Evolutionary conservation across 2,113 vertebrate species (phyloP).

Genomic region (Numenius arquata): DNA sequence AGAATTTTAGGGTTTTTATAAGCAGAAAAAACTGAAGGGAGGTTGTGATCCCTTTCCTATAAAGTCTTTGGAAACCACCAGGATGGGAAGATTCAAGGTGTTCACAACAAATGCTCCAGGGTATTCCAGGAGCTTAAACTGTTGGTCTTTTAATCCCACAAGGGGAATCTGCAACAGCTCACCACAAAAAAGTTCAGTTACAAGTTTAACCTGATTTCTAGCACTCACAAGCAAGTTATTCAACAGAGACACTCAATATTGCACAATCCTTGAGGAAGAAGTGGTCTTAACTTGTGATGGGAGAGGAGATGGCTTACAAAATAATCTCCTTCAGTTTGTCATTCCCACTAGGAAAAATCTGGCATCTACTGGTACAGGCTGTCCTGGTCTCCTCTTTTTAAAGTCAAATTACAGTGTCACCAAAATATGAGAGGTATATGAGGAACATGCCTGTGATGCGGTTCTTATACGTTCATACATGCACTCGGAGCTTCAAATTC

Average conservation of each 20-base stretch:
- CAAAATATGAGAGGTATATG: neutral
- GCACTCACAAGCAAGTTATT: neutral
- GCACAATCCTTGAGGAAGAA: neutral
- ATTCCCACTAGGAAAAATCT: neutral
- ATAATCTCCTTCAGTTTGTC: neutral
- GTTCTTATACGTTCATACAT: neutral
- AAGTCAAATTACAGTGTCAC: neutral
- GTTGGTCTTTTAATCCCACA: neutral
- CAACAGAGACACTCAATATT: neutral
- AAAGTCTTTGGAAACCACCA: neutral
- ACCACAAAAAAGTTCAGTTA: neutral
- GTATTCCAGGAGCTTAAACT: neutral
- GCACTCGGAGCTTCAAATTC: neutral
- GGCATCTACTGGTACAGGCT: neutral
- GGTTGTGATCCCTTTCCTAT: neutral
- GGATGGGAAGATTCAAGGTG: neutral
- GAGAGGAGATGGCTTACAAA: neutral
- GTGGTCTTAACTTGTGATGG: neutral
- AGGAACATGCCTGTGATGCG: neutral
- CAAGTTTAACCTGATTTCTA: neutral
- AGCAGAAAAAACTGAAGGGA: neutral
- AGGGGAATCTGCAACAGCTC: neutral
- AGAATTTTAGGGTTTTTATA: neutral
- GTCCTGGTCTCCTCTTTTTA: neutral
- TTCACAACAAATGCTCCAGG: neutral